A percentile compares a stretch with the other conserved stretches of the same genome.
Evolutionary conservation across 2,113 vertebrate genomes (phyloP).

Genomic region (Zootoca vivipara): DNA sequence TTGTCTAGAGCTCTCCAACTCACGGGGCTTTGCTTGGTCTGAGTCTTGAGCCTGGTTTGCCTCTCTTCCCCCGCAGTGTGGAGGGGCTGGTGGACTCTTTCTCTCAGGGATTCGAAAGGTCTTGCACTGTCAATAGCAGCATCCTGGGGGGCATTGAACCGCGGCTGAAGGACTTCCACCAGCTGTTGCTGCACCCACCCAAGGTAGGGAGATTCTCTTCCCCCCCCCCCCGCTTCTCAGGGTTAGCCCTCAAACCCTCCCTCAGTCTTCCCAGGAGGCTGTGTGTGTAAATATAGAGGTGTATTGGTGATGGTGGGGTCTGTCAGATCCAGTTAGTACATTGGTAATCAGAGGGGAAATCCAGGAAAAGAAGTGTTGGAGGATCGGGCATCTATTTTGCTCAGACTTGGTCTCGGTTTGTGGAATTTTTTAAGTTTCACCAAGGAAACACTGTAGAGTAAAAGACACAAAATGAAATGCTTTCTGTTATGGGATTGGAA

Average conservation of each 20-base stretch:
- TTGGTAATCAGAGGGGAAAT: not conserved
- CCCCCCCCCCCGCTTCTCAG: accelerated
- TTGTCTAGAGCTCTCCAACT: not conserved
- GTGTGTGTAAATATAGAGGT: no score
- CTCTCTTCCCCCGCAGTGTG: constrained; percentile 74
- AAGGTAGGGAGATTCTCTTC: constrained; percentile 77
- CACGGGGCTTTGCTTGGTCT: accelerated
- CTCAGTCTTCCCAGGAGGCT: not conserved
- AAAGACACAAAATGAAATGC: not conserved
- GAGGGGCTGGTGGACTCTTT: constrained; percentile 94
- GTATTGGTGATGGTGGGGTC: not conserved
- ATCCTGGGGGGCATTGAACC: constrained; percentile 91
- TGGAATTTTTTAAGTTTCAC: not conserved
- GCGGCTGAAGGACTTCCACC: constrained; percentile 94
- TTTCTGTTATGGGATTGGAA: not conserved
- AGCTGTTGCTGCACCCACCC: constrained; percentile 91
- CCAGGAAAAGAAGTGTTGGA: not conserved
- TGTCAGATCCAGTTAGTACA: not conserved
- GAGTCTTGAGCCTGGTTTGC: not conserved
- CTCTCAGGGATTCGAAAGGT: constrained; percentile 95
- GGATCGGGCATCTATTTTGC: not conserved
- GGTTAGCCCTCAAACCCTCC: not conserved
- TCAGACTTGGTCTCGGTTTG: not conserved
- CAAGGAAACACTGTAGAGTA: not conserved
- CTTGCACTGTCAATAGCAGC: constrained; percentile 88